Evolutionary conservation across 2,888 invertebrate species (phyloP).

Genomic region (Caenorhabditis becei): DNA sequence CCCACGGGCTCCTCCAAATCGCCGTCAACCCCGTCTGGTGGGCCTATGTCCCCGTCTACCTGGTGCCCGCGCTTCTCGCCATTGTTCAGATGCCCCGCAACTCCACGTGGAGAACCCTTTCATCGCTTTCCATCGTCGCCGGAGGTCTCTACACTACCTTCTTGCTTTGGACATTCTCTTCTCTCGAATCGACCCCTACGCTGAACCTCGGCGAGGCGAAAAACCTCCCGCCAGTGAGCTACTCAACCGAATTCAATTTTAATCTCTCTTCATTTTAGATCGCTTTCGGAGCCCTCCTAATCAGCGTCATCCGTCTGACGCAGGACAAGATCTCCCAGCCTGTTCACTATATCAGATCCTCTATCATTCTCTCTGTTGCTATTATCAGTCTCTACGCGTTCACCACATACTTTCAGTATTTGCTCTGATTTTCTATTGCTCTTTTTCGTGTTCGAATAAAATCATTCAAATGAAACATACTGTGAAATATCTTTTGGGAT

Average conservation of each 20-base stretch:
- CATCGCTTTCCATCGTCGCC: slow-evolving; percentile 35
- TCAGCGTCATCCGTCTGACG: slow-evolving; percentile 46
- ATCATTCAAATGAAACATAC: slow-evolving; percentile 42
- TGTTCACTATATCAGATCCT: slow-evolving; percentile 37
- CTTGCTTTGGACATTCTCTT: slow-evolving; percentile 49
- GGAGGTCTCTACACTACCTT: slow-evolving; percentile 49
- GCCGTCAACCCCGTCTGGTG: slow-evolving; percentile 33
- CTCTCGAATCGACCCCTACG: slow-evolving; percentile 37
- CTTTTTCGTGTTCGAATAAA: not conserved
- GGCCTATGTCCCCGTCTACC: slow-evolving; percentile 48
- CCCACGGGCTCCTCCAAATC: slow-evolving; percentile 28
- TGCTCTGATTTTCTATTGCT: not conserved
- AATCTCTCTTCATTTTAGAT: slow-evolving; percentile 25
- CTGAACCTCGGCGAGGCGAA: slow-evolving; percentile 30
- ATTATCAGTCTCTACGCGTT: slow-evolving; percentile 28
- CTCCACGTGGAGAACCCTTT: slow-evolving; percentile 46
- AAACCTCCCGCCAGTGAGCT: slow-evolving; percentile 41
- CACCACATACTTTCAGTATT: slow-evolving; percentile 17
- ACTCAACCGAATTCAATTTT: too few relatives aligned
- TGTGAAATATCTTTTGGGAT: slow-evolving; percentile 44
- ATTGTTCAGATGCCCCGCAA: slow-evolving; percentile 37
- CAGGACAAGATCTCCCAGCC: slow-evolving; percentile 42
- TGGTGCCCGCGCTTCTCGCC: slow-evolving; percentile 24
- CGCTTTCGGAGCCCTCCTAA: slow-evolving; percentile 36
- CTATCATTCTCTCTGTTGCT: slow-evolving; percentile 20